These are phyloP conservation scores for Drosophila aldrichi DNA, from an alignment of 2,888 invertebrate genomes.

Conservation along the genomic window DNA sequence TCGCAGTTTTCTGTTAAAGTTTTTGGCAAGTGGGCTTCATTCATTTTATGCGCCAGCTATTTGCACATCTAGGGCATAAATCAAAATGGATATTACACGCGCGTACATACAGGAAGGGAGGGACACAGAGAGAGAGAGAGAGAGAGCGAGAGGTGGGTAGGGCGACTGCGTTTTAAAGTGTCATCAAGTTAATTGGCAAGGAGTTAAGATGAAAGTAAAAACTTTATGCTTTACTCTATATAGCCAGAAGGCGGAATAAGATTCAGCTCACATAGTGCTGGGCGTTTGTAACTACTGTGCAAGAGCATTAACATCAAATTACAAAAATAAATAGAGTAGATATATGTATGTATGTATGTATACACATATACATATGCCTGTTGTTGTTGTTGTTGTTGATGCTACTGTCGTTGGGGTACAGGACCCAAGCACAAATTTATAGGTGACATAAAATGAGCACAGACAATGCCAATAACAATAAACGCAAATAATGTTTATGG, in stretches of 20 bases:
- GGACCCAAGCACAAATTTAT: slow-evolving; percentile 62
- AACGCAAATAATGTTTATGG: slow-evolving; percentile 80
- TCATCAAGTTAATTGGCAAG: slow-evolving; percentile 62
- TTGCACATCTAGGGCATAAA: slow-evolving; percentile 47
- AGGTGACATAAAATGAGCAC: slow-evolving; percentile 73
- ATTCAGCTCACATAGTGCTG: slow-evolving; percentile 7
- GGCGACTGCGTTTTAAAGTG: slow-evolving; percentile 46
- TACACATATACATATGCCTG: neutral
- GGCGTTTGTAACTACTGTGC: slow-evolving; percentile 23
- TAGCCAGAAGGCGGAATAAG: slow-evolving; percentile 18
- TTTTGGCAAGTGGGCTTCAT: slow-evolving; percentile 46
- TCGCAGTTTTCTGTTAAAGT: slow-evolving; percentile 27
- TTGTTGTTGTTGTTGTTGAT: neutral
- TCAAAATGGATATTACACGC: slow-evolving; percentile 39
- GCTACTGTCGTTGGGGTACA: slow-evolving; percentile 2
- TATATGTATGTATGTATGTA: slow-evolving; percentile 14
- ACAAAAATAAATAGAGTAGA: slow-evolving; percentile 66
- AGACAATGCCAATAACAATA: slow-evolving; percentile 81
- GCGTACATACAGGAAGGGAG: slow-evolving; percentile 13
- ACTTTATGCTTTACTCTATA: slow-evolving; percentile 23
- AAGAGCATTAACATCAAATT: slow-evolving; percentile 74
- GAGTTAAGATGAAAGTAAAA: slow-evolving; percentile 39
- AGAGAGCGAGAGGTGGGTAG: neutral
- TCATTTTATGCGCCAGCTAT: slow-evolving; percentile 32
- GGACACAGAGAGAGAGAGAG: neutral